A percentile compares a stretch with the other conserved stretches of the same genome.
Conservation (phyloP, 2,113 vertebrate species). For the Peromyscus californicus region DNA sequence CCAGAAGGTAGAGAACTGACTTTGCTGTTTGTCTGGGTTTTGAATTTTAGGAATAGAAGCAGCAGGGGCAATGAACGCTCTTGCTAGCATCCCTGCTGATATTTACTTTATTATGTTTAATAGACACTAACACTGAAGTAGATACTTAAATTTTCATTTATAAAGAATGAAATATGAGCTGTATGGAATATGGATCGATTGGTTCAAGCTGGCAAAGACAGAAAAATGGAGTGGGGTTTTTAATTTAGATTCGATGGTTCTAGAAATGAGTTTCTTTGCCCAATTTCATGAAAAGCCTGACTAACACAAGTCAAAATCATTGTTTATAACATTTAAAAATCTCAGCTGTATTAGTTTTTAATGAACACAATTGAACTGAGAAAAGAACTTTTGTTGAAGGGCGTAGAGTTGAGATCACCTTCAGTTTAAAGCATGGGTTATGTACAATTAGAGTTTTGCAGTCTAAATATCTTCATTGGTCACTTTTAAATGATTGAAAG, state of each 20-base stretch:
- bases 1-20: not conserved
- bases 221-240: not conserved
- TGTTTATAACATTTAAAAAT: not conserved
- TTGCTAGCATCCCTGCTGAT: not conserved
- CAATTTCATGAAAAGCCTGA: not conserved
- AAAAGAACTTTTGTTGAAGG: slow-evolving; percentile 26
- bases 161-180: not conserved
- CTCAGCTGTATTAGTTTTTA: slow-evolving; percentile 28
- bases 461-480: not conserved
- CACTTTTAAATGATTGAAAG: not conserved
- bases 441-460: not conserved
- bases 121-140: not conserved
- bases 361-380: not conserved
- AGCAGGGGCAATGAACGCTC: not conserved
- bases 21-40: not conserved
- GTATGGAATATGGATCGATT: not conserved
- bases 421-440: not conserved
- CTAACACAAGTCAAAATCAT: not conserved
- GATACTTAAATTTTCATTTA: not conserved
- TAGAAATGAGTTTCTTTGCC: not conserved
- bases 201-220: not conserved
- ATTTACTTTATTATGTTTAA: not conserved
- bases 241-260: not conserved
- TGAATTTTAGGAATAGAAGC: not conserved
- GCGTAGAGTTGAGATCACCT: slow-evolving; percentile 4